Percentiles rank a stretch among this genome's conserved stretches.
Evolutionary conservation across 2,888 invertebrate genomes (phyloP).

Genomic region (Ichneumoninae sp.): DNA sequence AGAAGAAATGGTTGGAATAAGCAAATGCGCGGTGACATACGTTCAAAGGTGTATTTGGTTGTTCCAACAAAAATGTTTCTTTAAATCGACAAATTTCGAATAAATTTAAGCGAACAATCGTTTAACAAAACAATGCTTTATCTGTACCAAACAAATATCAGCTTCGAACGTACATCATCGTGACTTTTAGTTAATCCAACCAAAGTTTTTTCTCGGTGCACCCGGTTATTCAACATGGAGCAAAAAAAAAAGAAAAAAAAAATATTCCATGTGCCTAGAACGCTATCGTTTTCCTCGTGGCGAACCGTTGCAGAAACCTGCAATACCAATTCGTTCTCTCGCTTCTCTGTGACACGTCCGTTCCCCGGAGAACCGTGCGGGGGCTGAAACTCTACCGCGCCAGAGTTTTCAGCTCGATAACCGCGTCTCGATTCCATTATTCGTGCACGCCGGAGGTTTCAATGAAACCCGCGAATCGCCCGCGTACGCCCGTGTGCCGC

Average conservation of each 20-base stretch:
- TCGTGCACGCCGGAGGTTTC: constrained; percentile 57
- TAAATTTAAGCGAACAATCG: too few species aligned
- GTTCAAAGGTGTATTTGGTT: too few species aligned
- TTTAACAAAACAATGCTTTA: too few species aligned
- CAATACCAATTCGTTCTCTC: not conserved
- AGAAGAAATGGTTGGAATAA: too few species aligned
- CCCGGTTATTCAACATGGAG: too few species aligned
- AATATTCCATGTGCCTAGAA: not conserved
- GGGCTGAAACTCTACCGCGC: constrained; percentile 17
- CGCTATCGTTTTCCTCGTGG: not conserved
- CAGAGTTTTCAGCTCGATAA: constrained; percentile 48
- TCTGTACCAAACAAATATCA: too few species aligned
- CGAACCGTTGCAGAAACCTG: not conserved
- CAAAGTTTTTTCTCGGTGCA: too few species aligned
- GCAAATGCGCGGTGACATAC: too few species aligned
- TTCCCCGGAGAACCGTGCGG: constrained; percentile 20
- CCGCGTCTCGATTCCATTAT: constrained; percentile 55
- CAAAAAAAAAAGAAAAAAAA: not conserved
- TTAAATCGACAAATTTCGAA: too few species aligned
- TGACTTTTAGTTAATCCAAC: too few species aligned
- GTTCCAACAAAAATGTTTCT: too few species aligned
- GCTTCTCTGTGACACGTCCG: constrained; percentile 7
- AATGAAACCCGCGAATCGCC: constrained; percentile 45
- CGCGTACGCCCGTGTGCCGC: not conserved
- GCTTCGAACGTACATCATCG: too few species aligned